Evolutionary conservation across 35 echinoderm and acorn worm genomes (phyloP).

Genomic region (Hemicentrotus pulcherrimus): DNA sequence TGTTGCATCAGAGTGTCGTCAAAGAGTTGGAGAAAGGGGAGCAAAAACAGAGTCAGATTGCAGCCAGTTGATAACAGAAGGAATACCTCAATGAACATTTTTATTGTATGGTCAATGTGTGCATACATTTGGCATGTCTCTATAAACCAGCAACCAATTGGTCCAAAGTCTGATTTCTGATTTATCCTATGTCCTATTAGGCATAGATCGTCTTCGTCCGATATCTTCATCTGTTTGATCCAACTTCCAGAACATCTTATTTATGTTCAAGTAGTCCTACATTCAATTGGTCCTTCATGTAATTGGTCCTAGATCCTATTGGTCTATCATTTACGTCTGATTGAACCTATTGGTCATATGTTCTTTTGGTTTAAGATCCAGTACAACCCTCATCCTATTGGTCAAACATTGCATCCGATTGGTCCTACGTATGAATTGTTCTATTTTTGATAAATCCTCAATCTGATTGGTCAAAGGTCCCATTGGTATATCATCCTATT

Average conservation of each 20-base stretch:
- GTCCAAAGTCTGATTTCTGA: background rate
- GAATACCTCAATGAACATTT: background rate
- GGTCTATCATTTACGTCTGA: background rate
- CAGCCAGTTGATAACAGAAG: slow-evolving; percentile 24
- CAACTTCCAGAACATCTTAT: background rate
- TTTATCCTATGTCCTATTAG: no score
- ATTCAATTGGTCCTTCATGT: background rate
- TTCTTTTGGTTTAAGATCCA: background rate
- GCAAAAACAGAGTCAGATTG: background rate
- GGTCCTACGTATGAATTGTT: no score
- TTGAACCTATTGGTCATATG: background rate
- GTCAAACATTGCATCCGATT: background rate
- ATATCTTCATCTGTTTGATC: background rate
- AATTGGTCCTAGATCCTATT: background rate
- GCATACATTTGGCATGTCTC: background rate
- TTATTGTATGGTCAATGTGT: background rate
- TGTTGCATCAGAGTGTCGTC: slow-evolving; percentile 7
- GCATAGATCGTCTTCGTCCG: no score
- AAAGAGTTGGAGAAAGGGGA: background rate
- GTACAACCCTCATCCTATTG: background rate
- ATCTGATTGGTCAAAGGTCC: no score
- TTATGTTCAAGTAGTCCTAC: no score
- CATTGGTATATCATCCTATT: no score
- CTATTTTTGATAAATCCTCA: no score
- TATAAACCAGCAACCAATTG: background rate